These are phyloP conservation scores for Pseudochirops corinnae DNA, from an alignment of 2,797 vertebrate genomes.

Conservation along the genomic window DNA sequence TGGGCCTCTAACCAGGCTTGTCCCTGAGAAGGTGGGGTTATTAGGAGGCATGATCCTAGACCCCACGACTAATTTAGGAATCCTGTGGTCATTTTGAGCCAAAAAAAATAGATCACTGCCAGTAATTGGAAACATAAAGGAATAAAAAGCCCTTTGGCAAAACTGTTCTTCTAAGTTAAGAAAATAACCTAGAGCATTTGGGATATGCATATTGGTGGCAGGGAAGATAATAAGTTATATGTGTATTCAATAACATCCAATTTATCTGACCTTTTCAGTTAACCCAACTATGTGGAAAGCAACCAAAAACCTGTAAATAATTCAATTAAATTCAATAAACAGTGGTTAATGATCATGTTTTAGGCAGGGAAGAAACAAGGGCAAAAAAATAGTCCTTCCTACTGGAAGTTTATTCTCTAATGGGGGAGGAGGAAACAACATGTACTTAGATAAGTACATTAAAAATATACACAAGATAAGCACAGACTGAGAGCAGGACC, in stretches of 20 bases:
- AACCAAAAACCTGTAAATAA: neutral
- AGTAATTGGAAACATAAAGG: conserved; percentile 8
- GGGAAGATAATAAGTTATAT: neutral
- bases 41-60: neutral
- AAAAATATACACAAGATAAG: too few relatives aligned
- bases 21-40: neutral
- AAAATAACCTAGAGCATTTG: neutral
- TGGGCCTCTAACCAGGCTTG: conserved; percentile 34
- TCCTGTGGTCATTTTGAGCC: conserved; percentile 3
- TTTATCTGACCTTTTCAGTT: neutral
- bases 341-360: too few relatives aligned
- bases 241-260: neutral
- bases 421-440: too few relatives aligned
- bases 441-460: too few relatives aligned
- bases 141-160: neutral
- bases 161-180: conserved; percentile 24
- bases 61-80: neutral
- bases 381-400: too few relatives aligned
- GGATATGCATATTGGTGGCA: neutral
- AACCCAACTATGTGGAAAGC: neutral
- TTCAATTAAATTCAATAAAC: too few relatives aligned
- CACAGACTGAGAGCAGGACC: too few relatives aligned
- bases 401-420: too few relatives aligned
- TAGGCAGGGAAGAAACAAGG: too few relatives aligned
- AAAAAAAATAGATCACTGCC: neutral